Evolutionary conservation across 2,113 vertebrate genomes (phyloP).

Genomic region (Phyllopteryx taeniolatus): DNA sequence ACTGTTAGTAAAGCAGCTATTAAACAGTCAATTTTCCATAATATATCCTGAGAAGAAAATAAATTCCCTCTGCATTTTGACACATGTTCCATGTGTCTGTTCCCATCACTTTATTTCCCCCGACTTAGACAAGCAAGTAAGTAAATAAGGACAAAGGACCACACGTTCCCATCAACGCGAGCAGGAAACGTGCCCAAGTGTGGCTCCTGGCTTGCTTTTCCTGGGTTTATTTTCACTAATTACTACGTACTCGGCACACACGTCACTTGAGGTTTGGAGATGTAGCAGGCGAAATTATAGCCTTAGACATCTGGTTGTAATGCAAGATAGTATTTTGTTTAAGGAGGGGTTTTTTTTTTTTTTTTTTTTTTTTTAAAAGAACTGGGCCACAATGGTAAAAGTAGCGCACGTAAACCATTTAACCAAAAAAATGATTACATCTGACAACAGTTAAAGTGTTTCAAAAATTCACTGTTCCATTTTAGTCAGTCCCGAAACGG

Average conservation of each 20-base stretch:
- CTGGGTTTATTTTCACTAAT: conserved; percentile 73
- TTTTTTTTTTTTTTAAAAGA: too few relatives aligned
- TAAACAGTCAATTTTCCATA: background rate
- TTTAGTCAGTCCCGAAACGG: conserved; percentile 23
- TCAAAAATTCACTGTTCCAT: conserved; percentile 39
- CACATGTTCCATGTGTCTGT: conserved; percentile 33
- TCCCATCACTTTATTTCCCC: background rate
- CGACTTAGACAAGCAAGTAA: conserved; percentile 6
- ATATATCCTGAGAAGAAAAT: background rate
- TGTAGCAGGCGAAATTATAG: conserved; percentile 73
- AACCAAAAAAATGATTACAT: conserved; percentile 28
- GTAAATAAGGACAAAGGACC: conserved; percentile 11
- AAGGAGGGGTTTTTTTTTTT: conserved; percentile 45
- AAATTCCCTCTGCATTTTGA: conserved; percentile 23
- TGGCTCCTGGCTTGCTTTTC: conserved; percentile 40
- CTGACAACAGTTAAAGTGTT: conserved; percentile 34
- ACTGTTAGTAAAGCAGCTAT: background rate
- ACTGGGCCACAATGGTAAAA: conserved; percentile 49
- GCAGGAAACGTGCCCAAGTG: conserved; percentile 40
- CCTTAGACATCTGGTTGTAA: conserved; percentile 75
- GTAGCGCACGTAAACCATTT: conserved; percentile 13
- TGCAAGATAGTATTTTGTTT: conserved; percentile 76
- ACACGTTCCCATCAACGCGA: conserved; percentile 18
- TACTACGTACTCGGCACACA: conserved; percentile 69
- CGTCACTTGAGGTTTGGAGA: conserved; percentile 72